Base-by-base conservation (phyloP, 2,888 invertebrate genomes). In the Acrocyrtus sp. region DNA sequence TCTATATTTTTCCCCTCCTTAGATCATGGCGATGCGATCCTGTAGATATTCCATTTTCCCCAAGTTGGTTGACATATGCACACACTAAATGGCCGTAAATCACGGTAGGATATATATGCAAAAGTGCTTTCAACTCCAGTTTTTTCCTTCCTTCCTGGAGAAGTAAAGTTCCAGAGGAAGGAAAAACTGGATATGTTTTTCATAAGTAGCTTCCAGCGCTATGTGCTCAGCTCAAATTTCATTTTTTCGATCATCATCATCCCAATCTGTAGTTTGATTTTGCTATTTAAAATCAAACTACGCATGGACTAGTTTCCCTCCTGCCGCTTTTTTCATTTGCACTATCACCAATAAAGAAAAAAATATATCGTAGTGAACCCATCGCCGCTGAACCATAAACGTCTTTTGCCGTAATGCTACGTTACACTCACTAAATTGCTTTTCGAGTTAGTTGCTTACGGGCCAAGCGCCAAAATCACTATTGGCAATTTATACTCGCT, bases 401-500 rank as follows among this genome's bases (percentile, higher is more conserved):
- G n/a, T n/a, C n/a, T n/a, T n/a, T 34, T 34, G 34, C 34, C 5
- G n/a, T 34, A 8, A 34, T 5, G 34, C 34, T 34, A 34, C 34
- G 34, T 34, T 34, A 34, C 34, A 34, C 34, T 34, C 12, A 34
- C 34, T 5, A 34, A 34, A 34, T 34, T 34, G 12, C 34, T 8
- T n/a, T 12, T 34, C 34, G 34, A 34, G 6, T 41, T 41, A 41
- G 15, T 10, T n/a, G 21, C 21, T 47, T 47, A 4, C 21, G 47
- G 47, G 47, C 47, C 21, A 19, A 21, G 47, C 19, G 47, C 47
- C 47, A 47, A 47, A 47, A 47, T 47, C 47, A 47, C 19, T 47
- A 47, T 47, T 47, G 21, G 47, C 47, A 47, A 47, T 47, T 47
- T 47, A 34, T 34, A 12, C 34, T 34, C 34, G 34, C 34, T 34